A percentile compares a stretch with the other conserved stretches of the same genome.
Evolutionary conservation across 2,888 invertebrate species (phyloP).

Genomic region (Orchesella flavescens): DNA sequence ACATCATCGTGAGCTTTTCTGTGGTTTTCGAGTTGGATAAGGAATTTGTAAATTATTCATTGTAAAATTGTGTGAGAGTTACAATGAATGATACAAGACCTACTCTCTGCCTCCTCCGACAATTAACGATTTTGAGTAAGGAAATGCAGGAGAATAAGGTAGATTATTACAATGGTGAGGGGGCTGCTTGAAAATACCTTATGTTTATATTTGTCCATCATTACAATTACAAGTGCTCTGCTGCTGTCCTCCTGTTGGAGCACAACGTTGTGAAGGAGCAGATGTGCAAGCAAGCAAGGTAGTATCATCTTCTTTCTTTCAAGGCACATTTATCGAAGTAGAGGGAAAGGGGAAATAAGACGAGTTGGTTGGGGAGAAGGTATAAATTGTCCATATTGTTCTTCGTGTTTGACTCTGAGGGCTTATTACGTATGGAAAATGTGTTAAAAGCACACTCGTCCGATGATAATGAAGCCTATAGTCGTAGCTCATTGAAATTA

Average conservation of each 20-base stretch:
- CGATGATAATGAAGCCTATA: slow-evolving; percentile 35
- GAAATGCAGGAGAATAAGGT: not conserved
- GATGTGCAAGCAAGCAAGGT: slow-evolving; percentile 5
- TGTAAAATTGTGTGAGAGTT: not conserved
- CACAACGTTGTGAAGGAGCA: not conserved
- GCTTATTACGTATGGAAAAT: slow-evolving; percentile 53
- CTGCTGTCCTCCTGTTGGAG: not conserved
- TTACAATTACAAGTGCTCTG: not conserved
- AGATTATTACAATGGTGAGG: slow-evolving; percentile 12
- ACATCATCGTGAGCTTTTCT: slow-evolving; percentile 16
- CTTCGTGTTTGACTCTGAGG: slow-evolving; percentile 52
- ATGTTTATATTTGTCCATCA: slow-evolving; percentile 23
- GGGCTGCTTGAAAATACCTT: not conserved
- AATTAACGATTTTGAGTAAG: slow-evolving; percentile 41
- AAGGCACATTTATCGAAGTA: not conserved
- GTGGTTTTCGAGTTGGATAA: slow-evolving; percentile 8
- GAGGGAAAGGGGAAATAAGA: not conserved
- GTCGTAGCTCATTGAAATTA: slow-evolving; percentile 40
- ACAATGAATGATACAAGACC: not conserved
- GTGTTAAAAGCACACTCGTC: slow-evolving; percentile 45
- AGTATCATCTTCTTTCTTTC: not conserved
- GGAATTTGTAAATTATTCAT: slow-evolving; percentile 18
- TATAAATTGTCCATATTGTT: slow-evolving; percentile 59
- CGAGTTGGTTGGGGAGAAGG: not conserved
- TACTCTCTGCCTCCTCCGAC: slow-evolving; percentile 23